These are phyloP conservation scores for Microvelia longipes DNA, from an alignment of 1,140 invertebrate species.

Conservation along the genomic window DNA sequence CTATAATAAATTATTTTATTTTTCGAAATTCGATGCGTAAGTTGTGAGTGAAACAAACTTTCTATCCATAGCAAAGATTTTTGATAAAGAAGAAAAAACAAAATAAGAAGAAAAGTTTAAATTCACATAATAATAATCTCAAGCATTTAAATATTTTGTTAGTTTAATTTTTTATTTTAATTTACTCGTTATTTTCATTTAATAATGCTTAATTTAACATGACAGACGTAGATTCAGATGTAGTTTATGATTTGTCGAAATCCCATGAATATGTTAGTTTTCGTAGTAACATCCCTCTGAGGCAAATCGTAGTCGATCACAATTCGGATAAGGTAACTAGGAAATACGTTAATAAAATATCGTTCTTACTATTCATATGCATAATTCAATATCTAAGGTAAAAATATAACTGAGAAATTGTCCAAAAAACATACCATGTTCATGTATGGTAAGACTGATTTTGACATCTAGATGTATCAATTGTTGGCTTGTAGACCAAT, in stretches of 20 bases:
- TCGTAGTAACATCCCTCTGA: slow-evolving; percentile 61
- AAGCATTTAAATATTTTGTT: too few relatives aligned
- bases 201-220: not conserved
- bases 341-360: not conserved
- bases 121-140: too few relatives aligned
- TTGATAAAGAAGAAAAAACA: too few relatives aligned
- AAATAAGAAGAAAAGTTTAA: too few relatives aligned
- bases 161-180: too few relatives aligned
- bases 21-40: too few relatives aligned
- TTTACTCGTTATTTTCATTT: too few relatives aligned
- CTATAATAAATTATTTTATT: too few relatives aligned
- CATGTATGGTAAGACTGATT: not conserved
- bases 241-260: slow-evolving; percentile 49
- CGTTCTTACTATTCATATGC: not conserved
- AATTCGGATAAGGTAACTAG: slow-evolving; percentile 51
- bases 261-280: slow-evolving; percentile 75
- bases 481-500: too few relatives aligned
- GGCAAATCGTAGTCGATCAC: slow-evolving; percentile 64
- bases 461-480: not conserved
- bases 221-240: not conserved
- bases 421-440: not conserved
- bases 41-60: too few relatives aligned
- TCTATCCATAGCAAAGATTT: too few relatives aligned
- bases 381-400: not conserved
- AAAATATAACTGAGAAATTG: not conserved